A percentile compares a stretch with the other conserved stretches of the same genome.
Conservation (phyloP, 2,797 vertebrate genomes). For the Natrix natrix region DNA sequence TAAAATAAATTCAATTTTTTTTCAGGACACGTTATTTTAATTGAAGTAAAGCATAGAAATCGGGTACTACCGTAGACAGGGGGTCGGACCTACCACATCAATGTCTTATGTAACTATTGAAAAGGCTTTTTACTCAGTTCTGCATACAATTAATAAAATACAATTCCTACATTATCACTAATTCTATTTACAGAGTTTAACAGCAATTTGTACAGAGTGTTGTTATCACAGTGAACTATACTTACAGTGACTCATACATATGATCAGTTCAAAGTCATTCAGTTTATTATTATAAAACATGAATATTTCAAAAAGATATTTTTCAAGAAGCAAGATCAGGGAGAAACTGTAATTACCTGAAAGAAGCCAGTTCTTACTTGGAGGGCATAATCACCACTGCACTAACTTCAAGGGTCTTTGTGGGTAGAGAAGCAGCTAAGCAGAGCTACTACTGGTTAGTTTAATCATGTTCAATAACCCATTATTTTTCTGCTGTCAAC, state of each 20-base stretch:
- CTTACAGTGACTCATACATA: background rate
- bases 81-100: background rate
- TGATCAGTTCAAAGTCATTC: constrained; percentile 12
- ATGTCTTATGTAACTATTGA: background rate
- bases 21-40: constrained; percentile 29
- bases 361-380: constrained; percentile 4
- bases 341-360: constrained; percentile 5
- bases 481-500: background rate
- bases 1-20: constrained; percentile 10
- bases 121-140: background rate
- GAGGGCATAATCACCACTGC: background rate
- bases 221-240: background rate
- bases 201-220: background rate
- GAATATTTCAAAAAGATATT: constrained; percentile 8
- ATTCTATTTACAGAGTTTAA: constrained; percentile 24
- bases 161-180: constrained; percentile 2
- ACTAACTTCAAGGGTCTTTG: background rate
- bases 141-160: constrained; percentile 5
- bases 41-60: constrained; percentile 31
- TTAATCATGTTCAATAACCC: background rate
- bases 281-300: constrained; percentile 20
- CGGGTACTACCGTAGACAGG: background rate
- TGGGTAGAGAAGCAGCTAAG: background rate
- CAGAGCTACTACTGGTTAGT: background rate
- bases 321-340: background rate